phyloP scores from a whole-genome alignment of 2,113 vertebrate genomes.

The Anhinga anhinga region DNA sequence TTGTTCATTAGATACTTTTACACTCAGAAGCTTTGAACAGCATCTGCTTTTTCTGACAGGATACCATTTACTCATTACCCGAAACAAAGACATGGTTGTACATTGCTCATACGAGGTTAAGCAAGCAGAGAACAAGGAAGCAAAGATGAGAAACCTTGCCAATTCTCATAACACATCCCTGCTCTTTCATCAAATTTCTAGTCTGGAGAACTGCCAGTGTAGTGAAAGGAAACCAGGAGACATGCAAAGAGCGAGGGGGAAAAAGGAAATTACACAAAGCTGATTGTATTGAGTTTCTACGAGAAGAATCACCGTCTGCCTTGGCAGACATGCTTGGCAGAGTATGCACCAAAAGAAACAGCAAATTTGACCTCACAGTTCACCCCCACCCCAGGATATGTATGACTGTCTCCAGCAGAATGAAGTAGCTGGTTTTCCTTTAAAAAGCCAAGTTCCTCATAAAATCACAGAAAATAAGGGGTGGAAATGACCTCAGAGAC shows the following conservation, averaged over 20 bases:
- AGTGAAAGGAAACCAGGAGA: not conserved
- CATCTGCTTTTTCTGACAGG: not conserved
- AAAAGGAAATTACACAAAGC: not conserved
- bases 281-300: not conserved
- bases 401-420: not conserved
- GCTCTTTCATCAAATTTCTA: not conserved
- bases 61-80: not conserved
- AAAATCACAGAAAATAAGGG: not conserved
- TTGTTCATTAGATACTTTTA: not conserved
- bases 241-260: not conserved
- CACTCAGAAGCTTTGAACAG: not conserved
- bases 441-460: not conserved
- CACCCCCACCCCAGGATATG: not conserved
- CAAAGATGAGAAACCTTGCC: not conserved
- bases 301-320: not conserved
- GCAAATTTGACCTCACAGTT: not conserved
- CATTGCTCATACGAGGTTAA: not conserved
- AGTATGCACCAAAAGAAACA: not conserved
- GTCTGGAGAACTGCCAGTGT: not conserved
- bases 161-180: not conserved
- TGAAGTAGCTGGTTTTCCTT: not conserved
- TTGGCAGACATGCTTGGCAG: not conserved
- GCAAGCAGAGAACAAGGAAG: not conserved
- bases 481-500: not conserved
- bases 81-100: fast-evolving